Conservation (phyloP, 2,888 invertebrate species). For the Drosophila niveifrons region DNA sequence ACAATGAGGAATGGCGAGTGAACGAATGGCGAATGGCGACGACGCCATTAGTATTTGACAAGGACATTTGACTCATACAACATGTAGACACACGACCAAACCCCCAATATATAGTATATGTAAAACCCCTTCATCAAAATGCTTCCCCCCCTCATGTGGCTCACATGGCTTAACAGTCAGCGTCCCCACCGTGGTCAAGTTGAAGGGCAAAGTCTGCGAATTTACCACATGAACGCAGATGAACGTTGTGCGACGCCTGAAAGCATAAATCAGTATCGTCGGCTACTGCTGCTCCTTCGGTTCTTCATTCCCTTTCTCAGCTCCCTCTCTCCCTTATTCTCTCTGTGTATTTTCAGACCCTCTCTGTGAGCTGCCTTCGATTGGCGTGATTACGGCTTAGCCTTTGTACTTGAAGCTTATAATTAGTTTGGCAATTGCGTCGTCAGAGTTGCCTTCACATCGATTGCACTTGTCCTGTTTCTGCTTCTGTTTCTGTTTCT, state of each 20-base stretch:
- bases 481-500: not conserved
- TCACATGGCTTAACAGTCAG: conserved; percentile 2
- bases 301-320: not conserved
- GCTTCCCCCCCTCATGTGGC: not conserved
- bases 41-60: conserved; percentile 76
- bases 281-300: not conserved
- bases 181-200: conserved; percentile 56
- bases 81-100: conserved; percentile 41
- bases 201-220: conserved; percentile 57
- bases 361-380: conserved; percentile 12
- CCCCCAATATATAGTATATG: conserved; percentile 22
- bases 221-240: conserved; percentile 30
- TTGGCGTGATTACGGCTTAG: conserved; percentile 28
- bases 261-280: conserved; percentile 57
- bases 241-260: conserved; percentile 53
- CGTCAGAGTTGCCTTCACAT: conserved; percentile 21
- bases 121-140: conserved; percentile 5
- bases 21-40: conserved; percentile 46
- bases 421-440: conserved; percentile 52
- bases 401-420: conserved; percentile 38
- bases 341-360: not conserved
- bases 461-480: not conserved
- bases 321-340: not conserved
- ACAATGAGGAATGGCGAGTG: conserved; percentile 42
- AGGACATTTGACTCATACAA: conserved; percentile 66